Conservation (phyloP, 2,888 invertebrate genomes). For the Exephanes ischioxanthus region DNA sequence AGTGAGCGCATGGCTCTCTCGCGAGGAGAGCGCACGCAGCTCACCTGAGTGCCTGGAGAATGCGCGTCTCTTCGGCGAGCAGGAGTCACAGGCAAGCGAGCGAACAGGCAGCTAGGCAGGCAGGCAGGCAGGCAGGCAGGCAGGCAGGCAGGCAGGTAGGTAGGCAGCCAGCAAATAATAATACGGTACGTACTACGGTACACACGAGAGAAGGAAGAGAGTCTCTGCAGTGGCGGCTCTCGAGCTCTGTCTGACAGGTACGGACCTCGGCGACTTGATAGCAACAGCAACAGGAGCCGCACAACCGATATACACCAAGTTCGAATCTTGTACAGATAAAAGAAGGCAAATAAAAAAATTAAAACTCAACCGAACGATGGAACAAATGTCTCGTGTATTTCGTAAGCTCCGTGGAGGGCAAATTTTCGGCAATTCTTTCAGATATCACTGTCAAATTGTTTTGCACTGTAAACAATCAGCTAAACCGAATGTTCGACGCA, state of each 20-base stretch:
- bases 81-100: constrained; percentile 47
- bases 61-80: constrained; percentile 68
- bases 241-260: constrained; percentile 61
- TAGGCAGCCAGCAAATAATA: constrained; percentile 66
- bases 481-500: background rate
- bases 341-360: background rate
- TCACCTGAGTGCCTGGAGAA: constrained; percentile 70
- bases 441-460: background rate
- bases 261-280: constrained; percentile 59
- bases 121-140: constrained; percentile 43
- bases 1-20: constrained; percentile 58
- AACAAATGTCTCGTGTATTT: background rate
- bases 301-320: constrained; percentile 9
- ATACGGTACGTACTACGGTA: constrained; percentile 73
- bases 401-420: background rate
- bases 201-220: constrained; percentile 69
- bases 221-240: constrained; percentile 57
- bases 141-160: constrained; percentile 28
- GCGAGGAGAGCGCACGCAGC: constrained; percentile 69
- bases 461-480: constrained; percentile 8
- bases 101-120: constrained; percentile 42
- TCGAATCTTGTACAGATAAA: background rate
- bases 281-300: constrained; percentile 40
- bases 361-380: background rate
- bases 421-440: background rate